phyloP scores from a whole-genome alignment of 2,888 invertebrate genomes.

The Dromius quadrimaculatus region DNA sequence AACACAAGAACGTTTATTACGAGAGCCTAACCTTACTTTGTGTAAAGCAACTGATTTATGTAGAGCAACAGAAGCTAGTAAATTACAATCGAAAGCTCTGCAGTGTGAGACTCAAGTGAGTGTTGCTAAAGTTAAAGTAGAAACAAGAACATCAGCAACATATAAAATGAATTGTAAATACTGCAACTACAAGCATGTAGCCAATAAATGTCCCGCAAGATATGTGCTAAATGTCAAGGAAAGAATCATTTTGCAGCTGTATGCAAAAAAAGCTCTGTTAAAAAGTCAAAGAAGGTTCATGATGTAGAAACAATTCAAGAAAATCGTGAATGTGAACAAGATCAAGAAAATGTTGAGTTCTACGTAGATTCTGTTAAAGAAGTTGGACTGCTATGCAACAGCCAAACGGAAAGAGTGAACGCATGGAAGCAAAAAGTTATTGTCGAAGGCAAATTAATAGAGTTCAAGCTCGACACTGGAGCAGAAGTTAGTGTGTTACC shows the following conservation, averaged over 20 bases:
- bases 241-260: not conserved
- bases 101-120: slow-evolving; percentile 50
- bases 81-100: slow-evolving; percentile 54
- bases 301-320: not conserved
- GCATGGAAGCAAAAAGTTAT: slow-evolving; percentile 24
- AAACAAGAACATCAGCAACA: not conserved
- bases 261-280: not conserved
- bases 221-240: not conserved
- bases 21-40: slow-evolving; percentile 55
- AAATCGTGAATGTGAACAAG: not conserved
- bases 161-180: slow-evolving; percentile 9
- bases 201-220: not conserved
- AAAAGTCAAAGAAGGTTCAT: not conserved
- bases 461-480: slow-evolving; percentile 47
- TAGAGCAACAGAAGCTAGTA: slow-evolving; percentile 54
- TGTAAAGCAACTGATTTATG: slow-evolving; percentile 55
- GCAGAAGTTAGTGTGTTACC: slow-evolving; percentile 47
- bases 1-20: slow-evolving; percentile 55
- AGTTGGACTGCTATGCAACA: not conserved
- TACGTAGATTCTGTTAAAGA: slow-evolving; percentile 17
- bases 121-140: not conserved
- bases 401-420: not conserved
- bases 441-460: slow-evolving; percentile 8
- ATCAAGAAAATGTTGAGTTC: slow-evolving; percentile 10
- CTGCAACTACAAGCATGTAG: slow-evolving; percentile 25